Evolutionary conservation across 2,888 invertebrate species (phyloP).

Genomic region (Gandaritis pyraliata): DNA sequence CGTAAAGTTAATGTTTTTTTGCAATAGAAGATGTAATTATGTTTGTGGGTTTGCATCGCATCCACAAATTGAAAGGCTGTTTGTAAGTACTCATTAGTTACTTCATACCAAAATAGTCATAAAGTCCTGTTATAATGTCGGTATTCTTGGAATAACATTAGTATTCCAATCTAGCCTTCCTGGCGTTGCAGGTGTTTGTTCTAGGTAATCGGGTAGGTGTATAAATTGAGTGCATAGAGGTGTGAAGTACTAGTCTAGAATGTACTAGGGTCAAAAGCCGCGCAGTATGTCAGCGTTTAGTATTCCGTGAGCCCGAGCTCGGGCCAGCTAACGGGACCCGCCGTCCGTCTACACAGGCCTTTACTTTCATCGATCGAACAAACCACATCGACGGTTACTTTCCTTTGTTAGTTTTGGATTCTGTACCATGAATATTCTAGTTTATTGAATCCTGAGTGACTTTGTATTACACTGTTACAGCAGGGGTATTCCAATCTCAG

Average conservation of each 20-base stretch:
- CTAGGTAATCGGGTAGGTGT: slow-evolving; percentile 47
- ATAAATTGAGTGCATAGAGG: slow-evolving; percentile 67
- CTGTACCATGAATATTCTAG: slow-evolving; percentile 47
- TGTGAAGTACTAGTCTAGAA: slow-evolving; percentile 80
- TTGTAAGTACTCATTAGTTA: slow-evolving; percentile 19
- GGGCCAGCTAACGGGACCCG: slow-evolving; percentile 79
- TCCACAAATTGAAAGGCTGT: slow-evolving; percentile 16
- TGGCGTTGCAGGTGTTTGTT: slow-evolving; percentile 36
- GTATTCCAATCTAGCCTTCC: slow-evolving; percentile 31
- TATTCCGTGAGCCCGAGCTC: slow-evolving; percentile 78
- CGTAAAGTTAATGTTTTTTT: slow-evolving; percentile 34
- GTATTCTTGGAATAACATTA: slow-evolving; percentile 34
- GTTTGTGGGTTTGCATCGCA: slow-evolving; percentile 10
- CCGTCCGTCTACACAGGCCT: slow-evolving; percentile 76
- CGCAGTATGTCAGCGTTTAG: slow-evolving; percentile 84
- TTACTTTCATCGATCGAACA: slow-evolving; percentile 83
- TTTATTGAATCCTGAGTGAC: slow-evolving; percentile 46
- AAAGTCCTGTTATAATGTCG: slow-evolving; percentile 27
- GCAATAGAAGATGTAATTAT: slow-evolving; percentile 19
- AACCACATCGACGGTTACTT: slow-evolving; percentile 78
- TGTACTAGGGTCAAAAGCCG: slow-evolving; percentile 84
- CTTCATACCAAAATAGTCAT: slow-evolving; percentile 16
- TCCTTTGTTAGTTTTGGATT: slow-evolving; percentile 79
- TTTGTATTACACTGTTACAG: slow-evolving; percentile 19
- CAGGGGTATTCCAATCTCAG: too few relatives aligned